These are phyloP conservation scores for Myotis pilosus DNA, from an alignment of 2,797 vertebrate species.

Conservation along the genomic window DNA sequence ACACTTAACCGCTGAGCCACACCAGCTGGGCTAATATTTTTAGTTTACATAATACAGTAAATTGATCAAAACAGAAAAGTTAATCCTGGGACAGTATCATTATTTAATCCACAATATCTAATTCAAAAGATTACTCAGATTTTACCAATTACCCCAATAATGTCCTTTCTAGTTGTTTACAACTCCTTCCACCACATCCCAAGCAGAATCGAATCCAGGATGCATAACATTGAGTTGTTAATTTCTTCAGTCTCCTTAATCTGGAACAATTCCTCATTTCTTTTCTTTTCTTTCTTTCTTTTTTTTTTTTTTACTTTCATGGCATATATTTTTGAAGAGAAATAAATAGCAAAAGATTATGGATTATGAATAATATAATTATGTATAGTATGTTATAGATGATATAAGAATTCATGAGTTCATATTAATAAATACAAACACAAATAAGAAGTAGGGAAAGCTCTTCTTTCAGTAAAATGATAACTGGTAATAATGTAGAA, in stretches of 20 bases:
- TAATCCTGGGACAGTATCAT: not conserved
- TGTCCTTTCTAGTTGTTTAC: not conserved
- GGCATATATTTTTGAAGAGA: not conserved
- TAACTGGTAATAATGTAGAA: not conserved
- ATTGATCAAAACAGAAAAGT: not conserved
- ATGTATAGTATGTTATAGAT: not conserved
- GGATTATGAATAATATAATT: not conserved
- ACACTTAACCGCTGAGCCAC: too few relatives aligned
- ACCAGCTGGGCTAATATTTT: not conserved
- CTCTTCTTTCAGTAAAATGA: not conserved
- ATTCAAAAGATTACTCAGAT: not conserved
- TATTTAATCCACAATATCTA: not conserved
- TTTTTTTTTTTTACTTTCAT: conserved; percentile 31
- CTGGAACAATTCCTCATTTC: not conserved
- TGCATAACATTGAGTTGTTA: not conserved
- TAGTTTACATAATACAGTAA: not conserved
- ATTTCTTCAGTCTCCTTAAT: not conserved
- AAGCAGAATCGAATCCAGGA: not conserved
- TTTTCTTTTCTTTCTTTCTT: not conserved
- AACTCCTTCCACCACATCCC: not conserved
- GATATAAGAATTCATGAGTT: not conserved
- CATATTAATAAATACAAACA: not conserved
- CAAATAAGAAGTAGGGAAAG: not conserved
- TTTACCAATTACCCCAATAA: not conserved
- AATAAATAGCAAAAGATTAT: not conserved